Evolutionary conservation across 1,140 invertebrate genomes (phyloP).

Genomic region (Danaus melanippus): DNA sequence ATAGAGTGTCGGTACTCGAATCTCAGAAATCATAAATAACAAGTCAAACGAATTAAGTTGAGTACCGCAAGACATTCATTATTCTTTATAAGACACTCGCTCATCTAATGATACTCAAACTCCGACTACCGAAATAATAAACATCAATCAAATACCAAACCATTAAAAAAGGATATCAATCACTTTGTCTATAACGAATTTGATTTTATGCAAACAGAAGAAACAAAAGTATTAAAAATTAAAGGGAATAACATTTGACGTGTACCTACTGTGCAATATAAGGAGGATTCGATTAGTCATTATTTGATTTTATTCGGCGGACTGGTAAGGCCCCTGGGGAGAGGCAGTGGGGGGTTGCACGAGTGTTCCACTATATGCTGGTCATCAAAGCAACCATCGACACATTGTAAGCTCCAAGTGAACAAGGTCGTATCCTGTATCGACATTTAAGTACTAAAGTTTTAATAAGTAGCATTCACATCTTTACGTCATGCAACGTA

Average conservation of each 20-base stretch:
- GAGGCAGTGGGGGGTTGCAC: conserved; percentile 53
- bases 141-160: conserved; percentile 66
- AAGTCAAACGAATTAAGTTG: conserved; percentile 31
- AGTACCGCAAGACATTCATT: conserved; percentile 47
- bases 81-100: conserved; percentile 63
- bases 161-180: conserved; percentile 68
- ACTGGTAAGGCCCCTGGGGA: conserved; percentile 48
- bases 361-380: conserved; percentile 46
- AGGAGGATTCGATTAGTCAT: conserved; percentile 70
- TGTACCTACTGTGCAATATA: conserved; percentile 72
- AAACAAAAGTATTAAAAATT: conserved; percentile 64
- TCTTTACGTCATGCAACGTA: not conserved
- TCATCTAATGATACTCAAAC: conserved; percentile 66
- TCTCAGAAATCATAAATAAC: conserved; percentile 27
- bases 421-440: conserved; percentile 31
- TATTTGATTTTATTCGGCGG: conserved; percentile 70
- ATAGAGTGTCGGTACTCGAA: conserved; percentile 41
- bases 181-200: conserved; percentile 67
- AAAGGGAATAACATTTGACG: conserved; percentile 66
- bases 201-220: conserved; percentile 63
- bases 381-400: conserved; percentile 59
- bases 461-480: conserved; percentile 11
- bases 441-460: conserved; percentile 10
- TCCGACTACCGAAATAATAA: conserved; percentile 70
- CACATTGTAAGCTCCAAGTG: conserved; percentile 51